Base-by-base conservation (phyloP, 2,888 invertebrate species). In the Heliconius sara region DNA sequence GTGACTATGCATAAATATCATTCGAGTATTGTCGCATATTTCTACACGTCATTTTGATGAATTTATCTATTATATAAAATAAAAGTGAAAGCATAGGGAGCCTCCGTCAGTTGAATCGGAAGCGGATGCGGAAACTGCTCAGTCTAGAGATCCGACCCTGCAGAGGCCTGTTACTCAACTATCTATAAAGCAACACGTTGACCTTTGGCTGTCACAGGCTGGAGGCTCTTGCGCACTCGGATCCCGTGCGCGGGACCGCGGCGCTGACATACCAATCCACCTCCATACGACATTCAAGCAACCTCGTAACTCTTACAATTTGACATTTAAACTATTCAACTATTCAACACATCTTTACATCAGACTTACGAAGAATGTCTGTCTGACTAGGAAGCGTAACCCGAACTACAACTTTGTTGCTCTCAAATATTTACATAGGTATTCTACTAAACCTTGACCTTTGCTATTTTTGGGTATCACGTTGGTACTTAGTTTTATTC, bases 91-190 rank as follows among this genome's bases (percentile, higher is more conserved):
- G 92, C 78, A 86, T 86, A 88, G 88, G 90, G 89, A 90, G 88
- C 86, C 84, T 80, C 85, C 83, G 83, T 82, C 80, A 81, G 81
- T 80, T 80, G 70, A 85, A 87, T 92, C 92, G 93, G 93, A 95
- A 93, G 93, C 93, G 93, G 93, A 94, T 87, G 89, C 91, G 92
- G 92, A 93, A 93, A 88, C 85, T 30, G 85, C 84, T 83, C 80
- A 83, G 82, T 87, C 86, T 87, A 89, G 87, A 90, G 90, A 89
- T 87, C 87, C 86, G 92, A 91, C 94, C 93, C 93, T 93, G 93
- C 85, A 85, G 85, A 84, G 88, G 91, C 91, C 87, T 87, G 92
- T 93, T 90, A 89, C 90, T 89, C 90, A 90, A 93, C 92, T 88
- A 91, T 93, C 91, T 89, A 89, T 88, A 89, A 85, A 88, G 86